Base-by-base conservation (phyloP, 2,113 vertebrate species). In the Osmerus eperlanus region DNA sequence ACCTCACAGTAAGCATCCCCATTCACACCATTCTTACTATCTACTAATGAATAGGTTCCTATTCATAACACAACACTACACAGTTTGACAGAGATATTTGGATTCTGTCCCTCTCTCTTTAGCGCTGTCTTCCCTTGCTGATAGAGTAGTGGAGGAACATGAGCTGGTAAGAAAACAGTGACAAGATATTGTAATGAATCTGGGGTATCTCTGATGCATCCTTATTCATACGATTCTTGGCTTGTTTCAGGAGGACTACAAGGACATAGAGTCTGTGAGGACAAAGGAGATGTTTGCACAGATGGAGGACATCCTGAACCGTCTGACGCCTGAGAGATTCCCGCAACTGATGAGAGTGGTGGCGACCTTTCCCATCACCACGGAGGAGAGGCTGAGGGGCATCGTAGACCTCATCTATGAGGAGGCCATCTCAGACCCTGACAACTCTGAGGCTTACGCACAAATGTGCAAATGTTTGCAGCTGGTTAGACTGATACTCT, bases 381-480 rank as follows among this genome's bases (percentile, higher is more conserved):
- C 94, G 0, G 94, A 96, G 86, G 94, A 95, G 75, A 87, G 94
- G 52, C 91, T 96, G 75, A 96, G 95, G 84, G 94, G 94, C 12
- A 94, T 96, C 81, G 95, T 96, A 2, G 93, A 96, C 87, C 93
- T 96, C 13, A 93, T 96, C 85, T 96, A 96, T 18, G 94, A 96
- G 87, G 94, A 96, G 84, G 95, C 95, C 87, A 94, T 96, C 82
- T 94, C 94, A 1, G 94, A 96, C 82, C 95, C 95, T 81, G 95
- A 95, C 89, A 95, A 95, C 86, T 95, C 94, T 59, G 94, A 95
- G 82, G 94, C 94, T 87, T 96, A 95, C 79, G 95, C 95, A 90
- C 95, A 96, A 85, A 96, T 96, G 94, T 96, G 95, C 91, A 94
- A 93, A 85, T 96, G 95, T 91, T 94, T 96, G 86, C 94, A 94